Base-by-base conservation (phyloP, 2,888 invertebrate genomes). In the Luperina nickerlii region DNA sequence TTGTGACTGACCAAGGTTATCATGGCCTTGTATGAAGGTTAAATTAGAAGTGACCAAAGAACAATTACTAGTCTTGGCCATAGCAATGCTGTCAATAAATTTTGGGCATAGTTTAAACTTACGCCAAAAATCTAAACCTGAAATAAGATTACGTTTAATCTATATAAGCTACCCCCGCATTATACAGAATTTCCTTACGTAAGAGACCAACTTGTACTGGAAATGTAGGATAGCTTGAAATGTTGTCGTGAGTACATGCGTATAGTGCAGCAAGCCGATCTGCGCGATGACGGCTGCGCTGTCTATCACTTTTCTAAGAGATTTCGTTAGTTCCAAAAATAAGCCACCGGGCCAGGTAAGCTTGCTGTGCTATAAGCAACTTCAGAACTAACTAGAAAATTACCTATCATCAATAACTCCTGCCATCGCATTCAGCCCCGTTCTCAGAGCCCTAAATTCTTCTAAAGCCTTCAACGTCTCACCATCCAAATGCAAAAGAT, bases 361-460 rank as follows among this genome's bases (percentile, higher is more conserved):
- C 15, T 24, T 70, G 32, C 32, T 24, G 18, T 32, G 5, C 8
- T 32, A 6, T 27, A 63, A 32, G 32, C 2, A 27, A 57, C n/a
- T 48, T 27, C 24, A 67, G 18, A 79, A 18, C 8, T 27, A 13
- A 51, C 2, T 6, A 45, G 5, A 72, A 81, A 48, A 13, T 63
- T 78, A 88, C 88, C 88, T 83, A 18, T 83, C 60, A 45, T 86
- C 78, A 67, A 73, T 11, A 38, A 88, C 24, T 18, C 90, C 89
- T 57, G 85, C 38, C 70, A 85, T 74, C 1, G 82, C 73, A 6
- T 69, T 66, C 74, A 88, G 75, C n/a, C 51, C 69, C 69, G 32
- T 79, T 57, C 63, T 79, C 51, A 69, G 8, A 60, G 45, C 27
- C 27, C 83, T 51, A 13, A 77, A 76, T 45, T 79, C 54, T 67